phyloP scores from a whole-genome alignment of 2,888 invertebrate genomes.

The Rosalia funebris region DNA sequence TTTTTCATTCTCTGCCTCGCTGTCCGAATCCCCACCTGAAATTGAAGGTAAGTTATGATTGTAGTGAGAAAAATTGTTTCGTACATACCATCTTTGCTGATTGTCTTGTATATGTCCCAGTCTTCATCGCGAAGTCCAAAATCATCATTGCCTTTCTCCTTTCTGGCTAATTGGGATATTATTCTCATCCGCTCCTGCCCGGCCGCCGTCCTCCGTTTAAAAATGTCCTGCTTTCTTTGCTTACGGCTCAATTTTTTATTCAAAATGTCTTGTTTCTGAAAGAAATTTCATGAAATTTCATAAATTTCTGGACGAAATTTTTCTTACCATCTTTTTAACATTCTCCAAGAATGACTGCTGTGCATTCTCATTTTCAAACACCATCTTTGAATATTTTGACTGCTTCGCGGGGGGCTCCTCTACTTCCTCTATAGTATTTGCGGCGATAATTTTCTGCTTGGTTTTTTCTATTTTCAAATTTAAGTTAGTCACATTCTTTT shows the following conservation, averaged over 20 bases:
- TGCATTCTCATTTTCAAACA: conserved; percentile 62
- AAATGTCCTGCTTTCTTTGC: conserved; percentile 87
- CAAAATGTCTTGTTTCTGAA: conserved; percentile 71
- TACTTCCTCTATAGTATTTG: conserved; percentile 68
- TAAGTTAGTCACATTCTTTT: conserved; percentile 76
- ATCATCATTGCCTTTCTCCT: conserved; percentile 84
- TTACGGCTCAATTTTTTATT: conserved; percentile 78
- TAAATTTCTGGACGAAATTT: too few relatives aligned
- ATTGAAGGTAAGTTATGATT: conserved; percentile 9
- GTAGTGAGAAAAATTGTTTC: too few relatives aligned
- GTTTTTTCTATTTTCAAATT: conserved; percentile 80
- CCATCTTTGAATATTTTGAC: conserved; percentile 62
- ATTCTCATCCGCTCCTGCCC: conserved; percentile 95
- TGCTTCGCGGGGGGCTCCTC: conserved; percentile 63
- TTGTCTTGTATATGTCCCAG: conserved; percentile 96
- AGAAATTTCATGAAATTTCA: background rate
- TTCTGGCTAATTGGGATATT: conserved; percentile 87
- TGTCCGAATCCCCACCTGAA: conserved; percentile 84
- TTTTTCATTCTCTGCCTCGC: conserved; percentile 91
- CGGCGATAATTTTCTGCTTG: conserved; percentile 78
- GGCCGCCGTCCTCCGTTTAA: conserved; percentile 87
- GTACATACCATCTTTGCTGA: conserved; percentile 71
- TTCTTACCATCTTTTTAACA: conserved; percentile 71
- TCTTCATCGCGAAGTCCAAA: conserved; percentile 95
- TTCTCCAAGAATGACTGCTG: conserved; percentile 67